Evolutionary conservation across 2,797 vertebrate genomes (phyloP).

Genomic region (Syngnathus rostellatus): DNA sequence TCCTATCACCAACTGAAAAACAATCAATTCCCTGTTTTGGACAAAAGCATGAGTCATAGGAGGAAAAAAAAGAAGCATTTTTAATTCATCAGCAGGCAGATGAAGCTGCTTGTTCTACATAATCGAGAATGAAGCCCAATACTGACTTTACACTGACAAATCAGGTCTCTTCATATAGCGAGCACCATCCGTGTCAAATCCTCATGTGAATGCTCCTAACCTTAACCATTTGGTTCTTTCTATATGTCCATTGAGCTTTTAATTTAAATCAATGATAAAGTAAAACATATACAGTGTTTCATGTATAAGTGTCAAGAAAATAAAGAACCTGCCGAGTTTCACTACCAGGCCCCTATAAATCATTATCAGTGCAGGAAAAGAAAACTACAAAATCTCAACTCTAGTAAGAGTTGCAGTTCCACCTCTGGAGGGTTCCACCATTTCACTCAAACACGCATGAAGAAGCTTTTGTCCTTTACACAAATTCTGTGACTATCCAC

Average conservation of each 20-base stretch:
- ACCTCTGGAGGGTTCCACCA: conserved; percentile 43
- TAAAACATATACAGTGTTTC: conserved; percentile 19
- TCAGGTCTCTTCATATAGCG: neutral
- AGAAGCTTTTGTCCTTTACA: conserved; percentile 31
- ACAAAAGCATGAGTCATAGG: conserved; percentile 23
- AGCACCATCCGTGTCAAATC: neutral
- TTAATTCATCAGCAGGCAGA: neutral
- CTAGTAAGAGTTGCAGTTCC: conserved; percentile 28
- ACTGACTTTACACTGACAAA: neutral
- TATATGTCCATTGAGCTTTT: conserved; percentile 7
- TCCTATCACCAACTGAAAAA: conserved; percentile 19
- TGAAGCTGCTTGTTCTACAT: conserved; percentile 5
- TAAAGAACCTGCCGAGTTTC: conserved; percentile 30
- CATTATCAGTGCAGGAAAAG: conserved; percentile 36
- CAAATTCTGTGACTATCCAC: neutral
- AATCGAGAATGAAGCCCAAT: neutral
- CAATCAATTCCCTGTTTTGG: conserved; percentile 21
- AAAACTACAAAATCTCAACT: conserved; percentile 8
- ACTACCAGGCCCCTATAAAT: conserved; percentile 26
- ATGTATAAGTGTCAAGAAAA: conserved; percentile 1
- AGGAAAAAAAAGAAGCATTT: neutral
- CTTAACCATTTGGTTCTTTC: neutral
- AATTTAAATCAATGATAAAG: conserved; percentile 39
- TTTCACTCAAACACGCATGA: conserved; percentile 65
- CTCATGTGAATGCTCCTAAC: neutral